These are phyloP conservation scores for Bradynema listronoti DNA, from an alignment of 1,140 invertebrate genomes.

Conservation along the genomic window DNA sequence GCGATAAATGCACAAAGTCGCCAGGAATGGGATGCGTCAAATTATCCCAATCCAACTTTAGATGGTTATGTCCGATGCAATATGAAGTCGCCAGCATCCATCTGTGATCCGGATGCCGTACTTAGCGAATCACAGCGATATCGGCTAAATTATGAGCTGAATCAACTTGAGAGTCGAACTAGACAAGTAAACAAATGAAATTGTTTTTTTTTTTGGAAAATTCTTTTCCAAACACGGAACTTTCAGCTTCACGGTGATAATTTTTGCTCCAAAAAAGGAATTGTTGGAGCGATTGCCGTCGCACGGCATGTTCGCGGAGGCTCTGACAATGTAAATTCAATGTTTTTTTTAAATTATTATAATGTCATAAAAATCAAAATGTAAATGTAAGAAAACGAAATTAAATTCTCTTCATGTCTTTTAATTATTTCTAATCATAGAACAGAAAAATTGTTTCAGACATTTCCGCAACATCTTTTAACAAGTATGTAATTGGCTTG, in stretches of 20 bases:
- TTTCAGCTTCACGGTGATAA: constrained; percentile 41
- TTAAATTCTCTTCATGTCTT: too few relatives aligned
- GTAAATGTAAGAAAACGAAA: too few relatives aligned
- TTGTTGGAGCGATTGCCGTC: constrained; percentile 47
- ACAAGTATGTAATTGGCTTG: too few relatives aligned
- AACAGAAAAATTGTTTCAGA: too few relatives aligned
- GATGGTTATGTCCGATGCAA: constrained; percentile 34
- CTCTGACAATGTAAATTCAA: constrained; percentile 35
- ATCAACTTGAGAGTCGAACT: constrained; percentile 45
- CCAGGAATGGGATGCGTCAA: constrained; percentile 46
- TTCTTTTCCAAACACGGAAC: background rate
- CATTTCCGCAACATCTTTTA: too few relatives aligned
- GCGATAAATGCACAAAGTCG: too few relatives aligned
- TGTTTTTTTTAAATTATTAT: constrained; percentile 8
- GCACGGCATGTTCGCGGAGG: constrained; percentile 49
- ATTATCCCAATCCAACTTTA: constrained; percentile 48
- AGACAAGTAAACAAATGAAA: constrained; percentile 33
- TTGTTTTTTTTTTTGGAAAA: background rate
- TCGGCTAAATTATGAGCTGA: constrained; percentile 51
- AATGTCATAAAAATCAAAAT: constrained; percentile 21
- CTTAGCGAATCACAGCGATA: constrained; percentile 45
- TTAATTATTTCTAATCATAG: too few relatives aligned
- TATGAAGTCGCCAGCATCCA: constrained; percentile 44
- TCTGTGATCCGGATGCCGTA: constrained; percentile 53
- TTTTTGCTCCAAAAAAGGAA: constrained; percentile 55